These are phyloP conservation scores for Gambusia holbrooki DNA, from an alignment of 2,113 vertebrate species.

Conservation along the genomic window DNA sequence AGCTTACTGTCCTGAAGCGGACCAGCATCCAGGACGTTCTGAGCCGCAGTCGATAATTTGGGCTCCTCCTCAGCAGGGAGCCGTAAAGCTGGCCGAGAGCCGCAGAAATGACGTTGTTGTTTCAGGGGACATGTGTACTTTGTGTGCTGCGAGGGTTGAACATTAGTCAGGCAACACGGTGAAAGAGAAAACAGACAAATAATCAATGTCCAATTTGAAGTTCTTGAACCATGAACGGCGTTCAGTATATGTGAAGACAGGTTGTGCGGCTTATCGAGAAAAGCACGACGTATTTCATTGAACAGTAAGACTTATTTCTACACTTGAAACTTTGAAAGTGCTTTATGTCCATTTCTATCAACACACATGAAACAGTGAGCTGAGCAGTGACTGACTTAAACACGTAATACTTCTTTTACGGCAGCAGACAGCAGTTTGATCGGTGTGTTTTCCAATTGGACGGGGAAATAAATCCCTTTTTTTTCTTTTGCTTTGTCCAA, in stretches of 20 bases:
- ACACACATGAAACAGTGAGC: not conserved
- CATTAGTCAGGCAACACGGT: conserved; percentile 3
- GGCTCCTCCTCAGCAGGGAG: conserved; percentile 13
- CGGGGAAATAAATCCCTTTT: not conserved
- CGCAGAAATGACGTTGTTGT: conserved; percentile 10
- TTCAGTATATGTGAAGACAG: not conserved
- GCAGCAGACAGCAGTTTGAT: not conserved
- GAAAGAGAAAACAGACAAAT: conserved; percentile 26
- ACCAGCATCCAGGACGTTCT: not conserved
- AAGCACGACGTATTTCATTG: not conserved
- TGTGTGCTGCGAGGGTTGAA: not conserved
- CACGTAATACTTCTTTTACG: not conserved
- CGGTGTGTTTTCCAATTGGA: not conserved
- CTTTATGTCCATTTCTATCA: not conserved
- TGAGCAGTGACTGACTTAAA: not conserved
- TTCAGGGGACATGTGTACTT: conserved; percentile 6
- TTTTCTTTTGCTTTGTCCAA: too few species aligned
- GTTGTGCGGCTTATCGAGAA: not conserved
- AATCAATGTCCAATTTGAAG: conserved; percentile 38
- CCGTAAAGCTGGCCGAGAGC: not conserved
- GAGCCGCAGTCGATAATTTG: conserved; percentile 7
- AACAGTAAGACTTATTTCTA: not conserved
- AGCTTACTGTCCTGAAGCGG: not conserved
- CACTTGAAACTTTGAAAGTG: not conserved
- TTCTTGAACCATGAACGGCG: conserved; percentile 16